Evolutionary conservation across 2,113 vertebrate genomes (phyloP), one percentile per base, ranked within the genome.

Genomic region (Perca fluviatilis): DNA sequence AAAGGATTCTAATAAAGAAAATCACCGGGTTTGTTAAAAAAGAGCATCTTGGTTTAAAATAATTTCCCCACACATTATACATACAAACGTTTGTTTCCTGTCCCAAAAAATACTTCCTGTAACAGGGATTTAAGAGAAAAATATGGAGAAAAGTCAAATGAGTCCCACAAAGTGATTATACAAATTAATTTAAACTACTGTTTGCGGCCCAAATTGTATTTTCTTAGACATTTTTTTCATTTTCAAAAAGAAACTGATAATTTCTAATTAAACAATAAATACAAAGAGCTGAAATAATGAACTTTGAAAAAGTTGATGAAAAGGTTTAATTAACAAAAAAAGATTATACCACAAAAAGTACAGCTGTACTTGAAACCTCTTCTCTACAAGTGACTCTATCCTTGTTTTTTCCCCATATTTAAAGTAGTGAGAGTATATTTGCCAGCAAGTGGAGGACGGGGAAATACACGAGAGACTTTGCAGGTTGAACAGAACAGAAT

Each of bases 401-500:
- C 12, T 50, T 71, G 49, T 27, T 49, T 40, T 27, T 5, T 15
- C 64, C 14, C 3, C 21, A 61, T 49, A 19, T 10, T 14, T 23
- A 62, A 33, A 11, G 3, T 7, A 54, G 33, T 13, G 13, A 53
- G 3, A 51, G 46, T 33, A n/a, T 33, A 23, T 60, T 27, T 51
- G 4, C 47, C 2, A 21, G 15, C 16, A 25, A 62, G 11, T 54
- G 13, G 3, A 51, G 43, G 11, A 40, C 1, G 4, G 33, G 16
- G 46, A 71, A 23, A 68, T 10, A 58, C 33, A 23, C 11, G 12
- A 63, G 70, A 8, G 2, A 36, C 12, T 18, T 19, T 23, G 4
- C 1, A 23, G 49, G 67, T 60, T 51, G 3, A 83, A 33, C 13
- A 69, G 53, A 77, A 27, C 23, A 70, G 76, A 66, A 58, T 74